These are phyloP conservation scores for Oxyteleia sp. DNA, from an alignment of 2,888 invertebrate genomes.

Conservation along the genomic window DNA sequence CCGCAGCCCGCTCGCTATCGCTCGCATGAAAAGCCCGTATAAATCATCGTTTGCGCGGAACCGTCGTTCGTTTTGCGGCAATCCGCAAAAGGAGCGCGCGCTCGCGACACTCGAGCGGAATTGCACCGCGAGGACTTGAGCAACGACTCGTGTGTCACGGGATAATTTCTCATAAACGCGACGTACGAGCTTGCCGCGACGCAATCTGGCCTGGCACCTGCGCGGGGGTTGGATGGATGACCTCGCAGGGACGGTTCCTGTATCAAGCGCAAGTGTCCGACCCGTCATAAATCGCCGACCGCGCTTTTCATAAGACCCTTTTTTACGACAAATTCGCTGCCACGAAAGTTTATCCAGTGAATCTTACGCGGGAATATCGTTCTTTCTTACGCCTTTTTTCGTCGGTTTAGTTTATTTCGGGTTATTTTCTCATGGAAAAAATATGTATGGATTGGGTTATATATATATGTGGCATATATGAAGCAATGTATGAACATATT, in stretches of 20 bases:
- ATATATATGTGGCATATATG: too few species aligned
- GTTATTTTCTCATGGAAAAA: too few species aligned
- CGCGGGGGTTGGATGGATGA: conserved; percentile 67
- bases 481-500: too few species aligned
- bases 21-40: conserved; percentile 34
- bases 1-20: conserved; percentile 34
- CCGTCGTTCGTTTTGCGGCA: conserved; percentile 45
- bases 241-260: conserved; percentile 37
- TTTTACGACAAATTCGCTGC: conserved; percentile 27
- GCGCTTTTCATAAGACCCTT: conserved; percentile 2
- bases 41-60: conserved; percentile 56
- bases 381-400: neutral
- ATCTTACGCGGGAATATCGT: neutral
- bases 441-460: too few species aligned
- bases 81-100: conserved; percentile 45
- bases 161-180: conserved; percentile 81
- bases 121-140: conserved; percentile 26
- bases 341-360: neutral
- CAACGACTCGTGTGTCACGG: conserved; percentile 76
- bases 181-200: conserved; percentile 68
- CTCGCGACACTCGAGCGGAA: conserved; percentile 30
- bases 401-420: too few species aligned
- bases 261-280: conserved; percentile 28
- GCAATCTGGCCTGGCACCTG: conserved; percentile 77
- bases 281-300: conserved; percentile 26